Percentiles rank a stretch among this genome's conserved stretches.
These are phyloP conservation scores for Sandelia bainsii DNA, from an alignment of 2,797 vertebrate genomes.

Conservation along the genomic window DNA sequence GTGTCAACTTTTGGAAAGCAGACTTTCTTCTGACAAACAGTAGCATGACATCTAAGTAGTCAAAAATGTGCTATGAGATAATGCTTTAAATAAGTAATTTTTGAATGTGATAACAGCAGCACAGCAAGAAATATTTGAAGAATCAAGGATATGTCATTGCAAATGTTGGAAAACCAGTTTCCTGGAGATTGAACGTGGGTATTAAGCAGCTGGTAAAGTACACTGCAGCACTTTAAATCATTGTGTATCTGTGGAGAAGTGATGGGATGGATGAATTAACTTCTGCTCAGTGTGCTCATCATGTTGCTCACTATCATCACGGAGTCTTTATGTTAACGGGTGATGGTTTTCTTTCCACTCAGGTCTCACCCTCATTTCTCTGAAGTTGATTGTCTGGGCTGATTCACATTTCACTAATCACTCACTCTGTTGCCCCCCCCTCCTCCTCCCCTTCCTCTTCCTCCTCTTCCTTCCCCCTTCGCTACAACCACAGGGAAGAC, in stretches of 20 bases:
- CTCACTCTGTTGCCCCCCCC: conserved; percentile 81
- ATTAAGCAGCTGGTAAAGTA: conserved; percentile 15
- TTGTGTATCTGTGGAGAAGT: background rate
- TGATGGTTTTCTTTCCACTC: conserved; percentile 57
- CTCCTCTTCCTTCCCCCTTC: conserved; percentile 63
- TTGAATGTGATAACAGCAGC: background rate
- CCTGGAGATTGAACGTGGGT: background rate
- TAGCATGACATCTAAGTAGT: background rate
- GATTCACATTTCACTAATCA: conserved; percentile 84
- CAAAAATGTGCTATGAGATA: background rate
- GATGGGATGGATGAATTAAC: conserved; percentile 12
- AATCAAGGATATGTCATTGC: background rate
- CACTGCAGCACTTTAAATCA: background rate
- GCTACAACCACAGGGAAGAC: conserved; percentile 86
- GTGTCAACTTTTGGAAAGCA: background rate
- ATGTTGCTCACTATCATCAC: conserved; percentile 49
- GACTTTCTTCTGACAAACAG: conserved; percentile 1
- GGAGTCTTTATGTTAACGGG: conserved; percentile 54
- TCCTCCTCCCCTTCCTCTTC: conserved; percentile 34
- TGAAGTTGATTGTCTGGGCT: conserved; percentile 69
- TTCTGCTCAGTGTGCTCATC: conserved; percentile 52
- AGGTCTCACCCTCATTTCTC: conserved; percentile 70
- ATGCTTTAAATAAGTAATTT: background rate
- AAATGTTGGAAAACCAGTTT: conserved; percentile 1
- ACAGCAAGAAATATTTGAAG: background rate